Percentiles rank a stretch among this genome's conserved stretches.
phyloP scores from a whole-genome alignment of 2,888 invertebrate genomes.

The Drosophila neutralis region DNA sequence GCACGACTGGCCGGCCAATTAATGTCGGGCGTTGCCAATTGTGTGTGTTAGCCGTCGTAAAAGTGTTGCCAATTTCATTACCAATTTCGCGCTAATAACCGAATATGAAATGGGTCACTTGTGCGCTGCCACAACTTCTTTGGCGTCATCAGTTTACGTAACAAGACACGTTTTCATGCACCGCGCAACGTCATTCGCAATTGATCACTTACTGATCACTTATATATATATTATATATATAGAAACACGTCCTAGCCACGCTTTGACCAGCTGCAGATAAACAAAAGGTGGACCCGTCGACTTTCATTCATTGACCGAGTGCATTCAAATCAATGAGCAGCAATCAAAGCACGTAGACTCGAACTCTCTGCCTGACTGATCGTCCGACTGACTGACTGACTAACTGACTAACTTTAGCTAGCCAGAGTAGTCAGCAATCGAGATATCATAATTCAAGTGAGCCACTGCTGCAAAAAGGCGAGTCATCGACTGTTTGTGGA shows the following conservation, averaged over 20 bases:
- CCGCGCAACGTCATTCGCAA: slow-evolving; percentile 8
- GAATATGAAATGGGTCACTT: slow-evolving; percentile 41
- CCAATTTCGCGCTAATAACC: slow-evolving; percentile 64
- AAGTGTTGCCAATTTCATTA: slow-evolving; percentile 74
- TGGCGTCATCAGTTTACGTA: slow-evolving; percentile 46
- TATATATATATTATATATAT: background rate
- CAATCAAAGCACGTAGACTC: slow-evolving; percentile 55
- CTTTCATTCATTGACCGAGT: slow-evolving; percentile 32
- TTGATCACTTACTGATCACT: slow-evolving; percentile 3
- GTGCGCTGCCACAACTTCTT: slow-evolving; percentile 1
- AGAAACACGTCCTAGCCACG: slow-evolving; percentile 35
- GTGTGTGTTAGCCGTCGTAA: slow-evolving; percentile 36
- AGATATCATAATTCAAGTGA: slow-evolving; percentile 48
- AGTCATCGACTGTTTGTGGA: slow-evolving; percentile 9
- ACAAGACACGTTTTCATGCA: slow-evolving; percentile 32
- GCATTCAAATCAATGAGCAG: slow-evolving; percentile 5
- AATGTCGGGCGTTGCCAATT: slow-evolving; percentile 13
- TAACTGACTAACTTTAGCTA: slow-evolving; percentile 2
- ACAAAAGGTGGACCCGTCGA: slow-evolving; percentile 2
- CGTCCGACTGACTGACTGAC: background rate
- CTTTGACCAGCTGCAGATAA: slow-evolving; percentile 2
- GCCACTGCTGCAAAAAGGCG: slow-evolving; percentile 31
- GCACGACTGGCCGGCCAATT: slow-evolving; percentile 24
- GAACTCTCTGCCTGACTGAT: background rate
- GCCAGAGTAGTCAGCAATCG: background rate